phyloP scores from a whole-genome alignment of 30 jellyfish, hydroid and myxozoan genomes.

The Aurelia sp. region DNA sequence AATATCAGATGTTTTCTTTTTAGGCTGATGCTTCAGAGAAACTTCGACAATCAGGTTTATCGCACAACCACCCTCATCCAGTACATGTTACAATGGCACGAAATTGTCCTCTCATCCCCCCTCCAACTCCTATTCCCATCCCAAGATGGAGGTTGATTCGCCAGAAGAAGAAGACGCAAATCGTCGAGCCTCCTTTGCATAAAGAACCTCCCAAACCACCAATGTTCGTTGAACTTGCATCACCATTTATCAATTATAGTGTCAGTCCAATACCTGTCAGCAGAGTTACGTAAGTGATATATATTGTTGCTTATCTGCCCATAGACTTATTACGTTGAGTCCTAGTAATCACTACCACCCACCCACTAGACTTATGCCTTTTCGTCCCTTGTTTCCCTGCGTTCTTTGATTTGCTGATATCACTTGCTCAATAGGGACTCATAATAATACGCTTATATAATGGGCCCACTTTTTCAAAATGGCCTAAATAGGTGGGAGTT shows the following conservation, averaged over 20 bases:
- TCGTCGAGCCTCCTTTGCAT: constrained; percentile 64
- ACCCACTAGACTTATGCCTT: too few species aligned
- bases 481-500: too few species aligned
- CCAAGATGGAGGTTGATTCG: constrained; percentile 96
- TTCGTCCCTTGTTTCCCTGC: too few species aligned
- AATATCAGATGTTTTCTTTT: not conserved
- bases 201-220: constrained; percentile 87
- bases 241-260: constrained; percentile 81
- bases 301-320: not conserved
- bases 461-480: too few species aligned
- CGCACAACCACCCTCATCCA: constrained; percentile 86
- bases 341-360: too few species aligned
- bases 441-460: too few species aligned
- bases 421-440: too few species aligned
- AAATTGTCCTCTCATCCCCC: constrained; percentile 92
- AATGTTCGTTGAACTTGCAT: constrained; percentile 78
- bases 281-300: constrained; percentile 58
- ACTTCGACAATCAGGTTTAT: constrained; percentile 79
- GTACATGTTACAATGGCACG: constrained; percentile 77
- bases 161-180: constrained; percentile 85
- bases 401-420: too few species aligned
- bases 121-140: constrained; percentile 87
- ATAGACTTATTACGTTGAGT: too few species aligned
- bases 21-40: constrained; percentile 90
- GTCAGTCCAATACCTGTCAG: constrained; percentile 84